Percentiles rank a stretch among this genome's conserved stretches.
Evolutionary conservation across 2,888 invertebrate genomes (phyloP).

Genomic region (Standfussiana lucernea): DNA sequence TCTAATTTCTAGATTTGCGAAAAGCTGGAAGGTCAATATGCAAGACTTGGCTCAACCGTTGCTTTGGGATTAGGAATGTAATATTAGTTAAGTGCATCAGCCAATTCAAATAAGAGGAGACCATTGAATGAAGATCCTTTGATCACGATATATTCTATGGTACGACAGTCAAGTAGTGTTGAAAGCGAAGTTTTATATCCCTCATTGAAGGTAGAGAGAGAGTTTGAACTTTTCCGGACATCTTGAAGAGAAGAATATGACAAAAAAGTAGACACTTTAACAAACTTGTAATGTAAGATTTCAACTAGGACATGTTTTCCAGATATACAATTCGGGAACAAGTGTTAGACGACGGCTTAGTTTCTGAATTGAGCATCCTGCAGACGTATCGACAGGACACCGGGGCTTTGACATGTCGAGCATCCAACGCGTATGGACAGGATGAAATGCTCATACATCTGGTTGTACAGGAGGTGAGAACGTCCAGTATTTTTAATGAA

Average conservation of each 20-base stretch:
- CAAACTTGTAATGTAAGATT: not conserved
- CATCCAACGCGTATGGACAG: slow-evolving; percentile 97
- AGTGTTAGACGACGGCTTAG: slow-evolving; percentile 94
- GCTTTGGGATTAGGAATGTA: not conserved
- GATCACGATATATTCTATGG: not conserved
- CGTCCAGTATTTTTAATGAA: not conserved
- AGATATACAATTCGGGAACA: slow-evolving; percentile 95
- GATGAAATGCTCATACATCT: slow-evolving; percentile 97
- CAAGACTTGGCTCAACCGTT: not conserved
- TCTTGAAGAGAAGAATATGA: not conserved
- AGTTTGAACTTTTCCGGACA: not conserved
- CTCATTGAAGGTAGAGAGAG: not conserved
- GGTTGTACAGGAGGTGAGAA: slow-evolving; percentile 95
- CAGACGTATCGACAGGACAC: slow-evolving; percentile 97
- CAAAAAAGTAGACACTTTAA: not conserved
- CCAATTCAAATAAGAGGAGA: not conserved
- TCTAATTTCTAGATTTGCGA: not conserved
- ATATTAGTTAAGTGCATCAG: not conserved
- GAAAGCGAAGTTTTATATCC: not conserved
- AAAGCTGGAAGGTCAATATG: not conserved
- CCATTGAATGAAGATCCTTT: not conserved
- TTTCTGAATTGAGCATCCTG: slow-evolving; percentile 96
- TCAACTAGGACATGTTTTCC: slow-evolving; percentile 44
- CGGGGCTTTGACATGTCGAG: slow-evolving; percentile 96
- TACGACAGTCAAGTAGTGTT: not conserved